A percentile compares a stretch with the other conserved stretches of the same genome.
Evolutionary conservation across 2,888 invertebrate genomes (phyloP).

Genomic region (Parthenolecanium corni): DNA sequence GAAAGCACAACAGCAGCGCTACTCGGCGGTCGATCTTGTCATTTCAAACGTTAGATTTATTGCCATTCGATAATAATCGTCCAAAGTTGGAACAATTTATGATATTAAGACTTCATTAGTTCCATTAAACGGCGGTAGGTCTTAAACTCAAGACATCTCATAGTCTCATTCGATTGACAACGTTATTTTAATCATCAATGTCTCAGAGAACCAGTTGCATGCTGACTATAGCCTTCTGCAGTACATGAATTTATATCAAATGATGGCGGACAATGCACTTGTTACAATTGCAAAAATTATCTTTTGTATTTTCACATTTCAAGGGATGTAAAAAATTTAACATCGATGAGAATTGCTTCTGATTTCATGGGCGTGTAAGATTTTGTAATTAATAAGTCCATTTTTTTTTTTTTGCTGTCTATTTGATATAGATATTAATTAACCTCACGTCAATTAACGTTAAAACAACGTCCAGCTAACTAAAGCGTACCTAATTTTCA

Average conservation of each 20-base stretch:
- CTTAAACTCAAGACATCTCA: slow-evolving; percentile 17
- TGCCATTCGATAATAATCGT: slow-evolving; percentile 22
- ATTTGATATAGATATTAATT: slow-evolving; percentile 22
- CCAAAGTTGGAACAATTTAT: slow-evolving; percentile 24
- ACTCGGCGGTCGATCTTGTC: slow-evolving; percentile 24
- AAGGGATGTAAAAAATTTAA: too few species aligned
- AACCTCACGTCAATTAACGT: slow-evolving; percentile 18
- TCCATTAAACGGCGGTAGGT: slow-evolving; percentile 24
- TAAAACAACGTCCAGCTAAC: slow-evolving; percentile 2
- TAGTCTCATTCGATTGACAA: slow-evolving; percentile 21
- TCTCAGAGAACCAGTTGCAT: not conserved
- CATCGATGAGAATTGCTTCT: too few species aligned
- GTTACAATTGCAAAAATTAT: too few species aligned
- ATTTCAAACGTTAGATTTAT: slow-evolving; percentile 22
- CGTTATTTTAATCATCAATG: slow-evolving; percentile 26
- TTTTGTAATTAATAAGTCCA: too few species aligned
- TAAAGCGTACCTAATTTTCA: slow-evolving; percentile 21
- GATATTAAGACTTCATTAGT: slow-evolving; percentile 28
- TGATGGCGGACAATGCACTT: too few species aligned
- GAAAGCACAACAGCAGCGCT: slow-evolving; percentile 2
- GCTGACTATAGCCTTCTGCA: too few species aligned
- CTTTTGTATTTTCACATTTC: too few species aligned
- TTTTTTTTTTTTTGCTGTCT: not conserved
- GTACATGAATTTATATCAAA: too few species aligned
- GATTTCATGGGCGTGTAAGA: too few species aligned